A percentile compares a stretch with the other conserved stretches of the same genome.
Conservation (phyloP, 1,140 invertebrate species). For the Phortica variegata region DNA sequence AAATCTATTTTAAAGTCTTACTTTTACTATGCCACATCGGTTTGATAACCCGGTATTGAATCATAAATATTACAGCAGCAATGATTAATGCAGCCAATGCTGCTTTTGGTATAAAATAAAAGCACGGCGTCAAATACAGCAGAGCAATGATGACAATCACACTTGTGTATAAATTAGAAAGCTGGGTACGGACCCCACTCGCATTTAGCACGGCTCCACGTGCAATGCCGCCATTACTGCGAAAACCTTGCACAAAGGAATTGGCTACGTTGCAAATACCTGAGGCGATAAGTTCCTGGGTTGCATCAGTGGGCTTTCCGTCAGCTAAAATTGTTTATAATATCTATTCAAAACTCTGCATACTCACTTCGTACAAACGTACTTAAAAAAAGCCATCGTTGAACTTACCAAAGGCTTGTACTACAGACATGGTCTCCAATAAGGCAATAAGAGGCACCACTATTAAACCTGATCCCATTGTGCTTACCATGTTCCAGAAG, state of each 20-base stretch:
- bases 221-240: slow-evolving; percentile 81
- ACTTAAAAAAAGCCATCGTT: slow-evolving; percentile 60
- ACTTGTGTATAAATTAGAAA: slow-evolving; percentile 74
- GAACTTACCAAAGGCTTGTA: slow-evolving; percentile 69
- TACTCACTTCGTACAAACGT: neutral
- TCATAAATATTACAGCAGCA: slow-evolving; percentile 82
- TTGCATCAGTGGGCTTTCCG: slow-evolving; percentile 79
- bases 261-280: slow-evolving; percentile 82
- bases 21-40: slow-evolving; percentile 80
- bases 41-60: slow-evolving; percentile 77
- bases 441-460: slow-evolving; percentile 80
- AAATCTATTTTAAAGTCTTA: slow-evolving; percentile 51
- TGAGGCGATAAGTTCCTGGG: slow-evolving; percentile 81
- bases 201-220: slow-evolving; percentile 85
- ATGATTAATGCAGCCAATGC: slow-evolving; percentile 78
- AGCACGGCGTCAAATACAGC: slow-evolving; percentile 74
- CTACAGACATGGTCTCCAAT: slow-evolving; percentile 81
- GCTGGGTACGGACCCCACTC: slow-evolving; percentile 82
- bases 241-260: slow-evolving; percentile 84
- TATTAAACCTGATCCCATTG: slow-evolving; percentile 73
- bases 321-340: slow-evolving; percentile 56
- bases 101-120: slow-evolving; percentile 80
- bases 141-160: slow-evolving; percentile 72
- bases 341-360: neutral
- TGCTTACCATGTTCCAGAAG: slow-evolving; percentile 72